Conservation (phyloP, 2,888 invertebrate genomes). For the Polydrusus tereticollis region DNA sequence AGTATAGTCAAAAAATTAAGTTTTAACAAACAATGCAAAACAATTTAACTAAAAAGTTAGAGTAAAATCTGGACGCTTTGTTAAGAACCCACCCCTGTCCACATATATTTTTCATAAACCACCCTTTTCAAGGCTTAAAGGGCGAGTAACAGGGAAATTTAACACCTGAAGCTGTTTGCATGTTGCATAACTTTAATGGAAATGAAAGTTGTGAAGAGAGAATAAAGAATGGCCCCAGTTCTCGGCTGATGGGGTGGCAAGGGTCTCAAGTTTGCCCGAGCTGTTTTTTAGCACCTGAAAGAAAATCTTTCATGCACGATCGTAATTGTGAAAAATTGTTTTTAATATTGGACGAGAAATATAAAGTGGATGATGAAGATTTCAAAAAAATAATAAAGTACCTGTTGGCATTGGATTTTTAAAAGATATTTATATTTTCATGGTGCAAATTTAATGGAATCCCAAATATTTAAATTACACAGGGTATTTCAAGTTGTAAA, state of each 20-base stretch:
- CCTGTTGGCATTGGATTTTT: too few species aligned
- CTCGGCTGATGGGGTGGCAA: slow-evolving; percentile 15
- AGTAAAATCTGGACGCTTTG: not conserved
- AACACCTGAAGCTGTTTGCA: slow-evolving; percentile 56
- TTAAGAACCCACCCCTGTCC: not conserved
- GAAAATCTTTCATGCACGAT: slow-evolving; percentile 2
- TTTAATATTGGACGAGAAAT: not conserved
- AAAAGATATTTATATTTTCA: too few species aligned
- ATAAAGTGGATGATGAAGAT: not conserved
- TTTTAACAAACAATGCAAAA: too few species aligned
- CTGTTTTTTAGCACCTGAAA: slow-evolving; percentile 23
- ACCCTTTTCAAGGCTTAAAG: not conserved
- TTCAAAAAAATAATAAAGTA: too few species aligned
- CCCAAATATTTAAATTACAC: too few species aligned
- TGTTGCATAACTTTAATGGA: slow-evolving; percentile 57
- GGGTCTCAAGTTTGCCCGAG: slow-evolving; percentile 53
- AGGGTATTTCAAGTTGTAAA: not conserved
- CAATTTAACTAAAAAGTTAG: not conserved
- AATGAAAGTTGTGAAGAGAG: slow-evolving; percentile 55
- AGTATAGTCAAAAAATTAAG: too few species aligned
- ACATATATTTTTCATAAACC: not conserved
- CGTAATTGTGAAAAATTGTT: slow-evolving; percentile 1
- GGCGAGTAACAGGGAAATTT: slow-evolving; percentile 48
- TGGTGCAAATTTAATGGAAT: too few species aligned
- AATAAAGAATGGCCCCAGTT: slow-evolving; percentile 54